Base-by-base conservation (phyloP, 53 echinoderm and acorn worm species). In the Astropecten irregularis region DNA sequence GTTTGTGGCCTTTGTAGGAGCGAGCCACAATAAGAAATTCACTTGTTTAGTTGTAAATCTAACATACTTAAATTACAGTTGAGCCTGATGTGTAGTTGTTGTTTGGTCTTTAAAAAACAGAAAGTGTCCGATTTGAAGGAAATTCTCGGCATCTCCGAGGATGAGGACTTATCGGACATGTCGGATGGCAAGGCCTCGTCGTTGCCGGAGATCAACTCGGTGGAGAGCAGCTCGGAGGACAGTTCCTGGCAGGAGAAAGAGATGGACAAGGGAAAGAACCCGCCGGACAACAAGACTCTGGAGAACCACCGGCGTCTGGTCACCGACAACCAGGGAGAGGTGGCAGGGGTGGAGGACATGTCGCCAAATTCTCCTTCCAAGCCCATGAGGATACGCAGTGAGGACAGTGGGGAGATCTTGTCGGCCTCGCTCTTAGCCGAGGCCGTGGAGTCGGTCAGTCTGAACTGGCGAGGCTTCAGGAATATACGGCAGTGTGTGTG, bases 401-500 rank as follows among this genome's bases (percentile, higher is more conserved):
- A 95, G 47, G 96, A 96, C 49, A 96, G 93, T 50, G 88, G 73
- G 29, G 96, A 96, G 32, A 91, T 96, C 49, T 66, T 96, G 49
- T 96, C 93, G 34, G 93, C 96, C 10, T 82, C 84, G 15, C 76
- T 91, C 18, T 68, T 92, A 61, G 76, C 73, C 82, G 86, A 89
- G 55, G 91, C 89, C 2, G 92, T 95, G 33, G 99, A 99, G 48
- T 95, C 94, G 1, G 94, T 94, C 3, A 83, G 92, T 3, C 53
- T 90, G 1, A 86, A 94, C 48, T 99, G 99, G 99, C 84, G 84
- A 66, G 95, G 92, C 30, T 95, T 99, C 76, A 72, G 99, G 15
- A 91, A 99, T 77, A 85, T 99, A 26, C 86, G 89, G 4, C 99
- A 99, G 84, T 99, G 99, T 60, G 85, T 88, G 22, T 99, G 99